Evolutionary conservation across 2,888 invertebrate species (phyloP).

Genomic region (Xylota segnis): DNA sequence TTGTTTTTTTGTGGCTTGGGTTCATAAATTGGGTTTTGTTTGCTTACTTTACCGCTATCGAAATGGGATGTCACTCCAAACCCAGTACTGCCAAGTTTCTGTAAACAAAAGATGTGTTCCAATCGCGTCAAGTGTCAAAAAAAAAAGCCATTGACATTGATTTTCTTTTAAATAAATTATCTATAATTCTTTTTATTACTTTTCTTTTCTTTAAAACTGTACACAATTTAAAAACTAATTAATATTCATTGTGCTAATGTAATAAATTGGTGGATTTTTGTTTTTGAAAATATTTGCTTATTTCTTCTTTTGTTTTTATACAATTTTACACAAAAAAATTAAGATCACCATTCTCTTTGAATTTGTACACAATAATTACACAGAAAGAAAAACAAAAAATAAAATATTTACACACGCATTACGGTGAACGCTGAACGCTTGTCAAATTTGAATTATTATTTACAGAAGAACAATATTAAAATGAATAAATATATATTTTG

Average conservation of each 20-base stretch:
- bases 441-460: constrained; percentile 49
- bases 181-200: constrained; percentile 74
- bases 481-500: constrained; percentile 53
- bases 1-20: too few relatives aligned
- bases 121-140: too few relatives aligned
- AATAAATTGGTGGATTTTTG: constrained; percentile 64
- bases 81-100: too few relatives aligned
- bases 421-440: background rate
- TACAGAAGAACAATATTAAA: constrained; percentile 56
- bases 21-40: too few relatives aligned
- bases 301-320: constrained; percentile 60
- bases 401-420: constrained; percentile 48
- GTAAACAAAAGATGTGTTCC: too few relatives aligned
- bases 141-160: background rate
- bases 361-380: constrained; percentile 66
- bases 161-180: constrained; percentile 73
- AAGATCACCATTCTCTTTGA: constrained; percentile 22
- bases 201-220: constrained; percentile 68
- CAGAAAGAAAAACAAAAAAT: constrained; percentile 13
- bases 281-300: constrained; percentile 52
- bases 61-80: too few relatives aligned
- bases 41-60: too few relatives aligned
- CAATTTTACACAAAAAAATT: constrained; percentile 68
- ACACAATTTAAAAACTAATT: constrained; percentile 69
- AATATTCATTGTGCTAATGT: constrained; percentile 68